phyloP scores from a whole-genome alignment of 2,797 vertebrate species.

The Sebastes diploproa region DNA sequence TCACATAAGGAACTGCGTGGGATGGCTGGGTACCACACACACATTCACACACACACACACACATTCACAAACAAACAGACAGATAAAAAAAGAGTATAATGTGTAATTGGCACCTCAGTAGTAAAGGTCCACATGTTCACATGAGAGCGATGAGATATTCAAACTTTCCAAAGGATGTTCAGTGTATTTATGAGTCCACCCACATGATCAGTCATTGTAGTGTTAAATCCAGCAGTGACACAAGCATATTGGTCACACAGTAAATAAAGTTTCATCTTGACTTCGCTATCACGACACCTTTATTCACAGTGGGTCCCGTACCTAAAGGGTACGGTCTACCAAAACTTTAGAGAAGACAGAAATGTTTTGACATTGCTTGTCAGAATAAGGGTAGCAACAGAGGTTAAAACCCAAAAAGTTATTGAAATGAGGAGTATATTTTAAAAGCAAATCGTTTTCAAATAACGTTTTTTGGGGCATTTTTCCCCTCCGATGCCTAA shows the following conservation, averaged over 20 bases:
- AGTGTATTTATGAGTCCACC: conserved; percentile 14
- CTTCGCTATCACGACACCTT: neutral
- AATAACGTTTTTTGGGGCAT: neutral
- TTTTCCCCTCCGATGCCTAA: neutral
- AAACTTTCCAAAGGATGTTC: conserved; percentile 55
- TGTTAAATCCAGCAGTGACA: conserved; percentile 14
- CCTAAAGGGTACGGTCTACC: accelerated
- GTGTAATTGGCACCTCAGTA: neutral
- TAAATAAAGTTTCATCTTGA: neutral
- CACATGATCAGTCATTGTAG: conserved; percentile 16
- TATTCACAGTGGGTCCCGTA: neutral
- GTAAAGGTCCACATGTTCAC: conserved; percentile 62
- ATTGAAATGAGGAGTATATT: neutral
- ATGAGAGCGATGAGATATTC: conserved; percentile 45
- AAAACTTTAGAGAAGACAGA: neutral
- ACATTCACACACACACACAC: neutral
- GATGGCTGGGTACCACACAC: conserved; percentile 1
- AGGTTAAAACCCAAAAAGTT: neutral
- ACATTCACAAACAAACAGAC: neutral
- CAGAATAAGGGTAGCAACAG: neutral
- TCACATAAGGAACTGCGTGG: conserved; percentile 23
- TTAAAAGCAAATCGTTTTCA: accelerated
- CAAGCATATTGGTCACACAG: neutral
- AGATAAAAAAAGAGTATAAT: neutral
- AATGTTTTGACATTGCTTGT: neutral